Evolutionary conservation across 2,797 vertebrate species (phyloP), one percentile per base, ranked within the genome.

Genomic region (Platyrinchus mystaceus): DNA sequence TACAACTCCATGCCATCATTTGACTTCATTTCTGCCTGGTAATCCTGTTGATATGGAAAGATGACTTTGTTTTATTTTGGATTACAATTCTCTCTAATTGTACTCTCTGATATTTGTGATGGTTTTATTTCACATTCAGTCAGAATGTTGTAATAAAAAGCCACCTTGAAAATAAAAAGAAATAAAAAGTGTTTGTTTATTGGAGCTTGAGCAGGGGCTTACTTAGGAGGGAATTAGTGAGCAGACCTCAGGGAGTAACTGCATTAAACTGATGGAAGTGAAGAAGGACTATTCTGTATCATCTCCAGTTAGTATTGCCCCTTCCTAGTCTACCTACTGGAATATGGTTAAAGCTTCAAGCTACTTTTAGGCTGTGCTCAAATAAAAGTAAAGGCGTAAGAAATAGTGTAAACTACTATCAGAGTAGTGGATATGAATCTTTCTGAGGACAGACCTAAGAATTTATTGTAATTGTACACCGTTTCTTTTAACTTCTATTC

Each of bases 111-210:
- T 58, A 52, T 92, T 91, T 66, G 19, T 75, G 78, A 27, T 71
- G 30, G 30, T 37, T 95, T 90, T 93, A 83, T 87, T 89, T 89
- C 46, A 30, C 55, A 20, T 86, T 93, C 76, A 78, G 3, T 87
- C 75, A 89, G 76, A 83, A 39, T 18, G n/a, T 46, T 90, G 21
- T 71, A 89, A 94, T 83, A 71, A 91, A 87, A 92, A 62, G 36
- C 52, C 50, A 77, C 67, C 53, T 92, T 91, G 84, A 90, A 89
- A 89, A 78, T 68, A 87, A 64, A 80, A 78, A 37, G 47, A 76
- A 94, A 93, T 70, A 3, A 14, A 69, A 84, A 86, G 30, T 59
- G 52, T 89, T 47, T 73, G 47, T 87, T 87, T 94, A 75, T n/a
- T 87, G 84, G 62, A 80, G 62, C 62, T 62, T 81, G 49, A 92